Base-by-base conservation (phyloP, 2,888 invertebrate species). In the Pyrgus malvae region DNA sequence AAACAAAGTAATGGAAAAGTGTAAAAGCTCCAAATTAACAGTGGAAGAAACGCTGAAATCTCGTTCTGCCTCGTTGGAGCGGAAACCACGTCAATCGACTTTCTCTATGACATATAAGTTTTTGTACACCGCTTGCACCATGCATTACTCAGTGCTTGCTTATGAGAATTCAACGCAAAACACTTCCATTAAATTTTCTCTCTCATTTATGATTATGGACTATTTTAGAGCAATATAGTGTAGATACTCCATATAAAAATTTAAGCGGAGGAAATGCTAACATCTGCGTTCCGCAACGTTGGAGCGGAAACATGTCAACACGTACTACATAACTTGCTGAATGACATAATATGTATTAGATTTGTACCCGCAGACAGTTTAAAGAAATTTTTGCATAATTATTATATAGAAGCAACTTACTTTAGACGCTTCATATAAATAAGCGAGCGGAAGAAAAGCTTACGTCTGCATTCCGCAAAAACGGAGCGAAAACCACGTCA, bases 261-360 rank as follows among this genome's bases (percentile, higher is more conserved):
- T 83, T 83, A 81, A 83, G 75, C 78, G 71, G 66, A 83, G 86
- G 86, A 84, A 88, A 79, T 75, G 76, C 74, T 80, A 83, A 84
- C 84, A 83, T 80, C 79, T 87, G 81, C 83, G 81, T 86, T 84
- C 83, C 83, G 77, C 83, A 76, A 81, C 80, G 78, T 77, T 76
- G 79, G 76, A 79, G 71, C 89, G 89, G 89, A 89, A 89, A 83
- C 87, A n/a, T n/a, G n/a, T n/a, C n/a, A n/a, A n/a, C n/a, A n/a
- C 83, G 80, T 86, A 88, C 89, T 89, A 89, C 89, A 89, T 90
- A 89, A 87, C 83, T 85, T 79, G 78, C 76, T 78, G 78, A 80
- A 87, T 89, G 89, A 89, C 89, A 88, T 88, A 90, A 89, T 87
- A 86, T n/a, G n/a, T n/a, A n/a, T n/a, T n/a, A n/a, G n/a, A n/a